Base-by-base conservation (phyloP, 2,888 invertebrate genomes). In the Limnephilus rhombicus region DNA sequence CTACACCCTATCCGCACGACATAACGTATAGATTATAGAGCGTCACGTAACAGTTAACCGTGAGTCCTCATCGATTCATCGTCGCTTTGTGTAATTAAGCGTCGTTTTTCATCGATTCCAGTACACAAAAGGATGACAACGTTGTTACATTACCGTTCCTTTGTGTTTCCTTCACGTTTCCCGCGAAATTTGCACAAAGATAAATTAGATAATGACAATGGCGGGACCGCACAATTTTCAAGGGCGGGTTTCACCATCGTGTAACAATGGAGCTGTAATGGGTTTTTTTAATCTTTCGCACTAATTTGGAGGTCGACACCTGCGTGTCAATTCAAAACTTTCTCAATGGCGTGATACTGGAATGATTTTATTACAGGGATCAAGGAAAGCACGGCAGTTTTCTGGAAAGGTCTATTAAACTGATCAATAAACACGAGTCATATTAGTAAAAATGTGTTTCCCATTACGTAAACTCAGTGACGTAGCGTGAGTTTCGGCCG, bases 111-210 rank as follows among this genome's bases (percentile, higher is more conserved):
- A 86, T 86, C 86, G 86, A 86, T 86, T 83, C 29, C n/a, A 29
- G 13, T 49, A 49, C 86, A 86, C 68, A 86, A 86, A 45, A 45
- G 86, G 86, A 86, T 86, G 86, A 86, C 86, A 31, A 86, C 86
- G 86, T 15, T 45, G 86, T 45, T 45, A 37, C 41, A 24, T 83
- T 83, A 41, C 68, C 24, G 68, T n/a, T 68, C 68, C 68, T 83
- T 83, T 83, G 34, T 37, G 37, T 37, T 83, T 3, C 83, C 83
- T 37, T 83, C 12, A 83, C 83, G 37, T 34, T 68, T 34, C 15
- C 24, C 11, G 83, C 83, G 83, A 83, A 83, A 34, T 83, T 83
- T n/a, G 24, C 83, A 41, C 83, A 41, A 68, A 68, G 68, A 68
- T 68, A 68, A 68, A 68, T 68, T 68, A 83, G 82, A 83, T 83